phyloP scores from a whole-genome alignment of 2,113 vertebrate species.

The Pedionomus torquatus region DNA sequence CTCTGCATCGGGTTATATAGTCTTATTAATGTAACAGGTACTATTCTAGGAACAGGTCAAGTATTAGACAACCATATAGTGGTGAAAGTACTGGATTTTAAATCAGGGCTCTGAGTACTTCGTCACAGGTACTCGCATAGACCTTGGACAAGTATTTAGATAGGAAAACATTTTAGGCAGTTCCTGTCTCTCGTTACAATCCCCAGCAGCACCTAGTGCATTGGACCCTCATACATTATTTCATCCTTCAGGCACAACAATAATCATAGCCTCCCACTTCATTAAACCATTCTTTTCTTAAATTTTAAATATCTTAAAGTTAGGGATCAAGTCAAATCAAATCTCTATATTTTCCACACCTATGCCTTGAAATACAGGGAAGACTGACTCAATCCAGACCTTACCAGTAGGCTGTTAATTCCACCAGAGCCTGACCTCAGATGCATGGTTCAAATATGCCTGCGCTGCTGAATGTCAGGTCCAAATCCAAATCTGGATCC shows the following conservation, averaged over 20 bases:
- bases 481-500: conserved; percentile 41
- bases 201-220: neutral
- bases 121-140: neutral
- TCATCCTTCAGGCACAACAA: neutral
- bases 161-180: neutral
- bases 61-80: neutral
- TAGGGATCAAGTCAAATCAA: neutral
- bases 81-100: neutral
- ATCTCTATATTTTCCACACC: neutral
- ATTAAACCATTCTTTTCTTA: neutral
- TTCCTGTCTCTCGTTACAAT: neutral
- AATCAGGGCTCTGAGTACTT: neutral
- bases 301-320: neutral
- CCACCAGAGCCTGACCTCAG: neutral
- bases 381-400: neutral
- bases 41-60: neutral
- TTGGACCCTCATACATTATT: neutral
- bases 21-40: neutral
- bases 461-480: neutral
- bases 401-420: neutral
- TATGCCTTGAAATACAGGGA: neutral
- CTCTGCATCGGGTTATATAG: neutral
- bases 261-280: neutral
- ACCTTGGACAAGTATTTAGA: neutral
- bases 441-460: neutral